phyloP scores from a whole-genome alignment of 2,113 vertebrate species.

The Heterochromis multidens region DNA sequence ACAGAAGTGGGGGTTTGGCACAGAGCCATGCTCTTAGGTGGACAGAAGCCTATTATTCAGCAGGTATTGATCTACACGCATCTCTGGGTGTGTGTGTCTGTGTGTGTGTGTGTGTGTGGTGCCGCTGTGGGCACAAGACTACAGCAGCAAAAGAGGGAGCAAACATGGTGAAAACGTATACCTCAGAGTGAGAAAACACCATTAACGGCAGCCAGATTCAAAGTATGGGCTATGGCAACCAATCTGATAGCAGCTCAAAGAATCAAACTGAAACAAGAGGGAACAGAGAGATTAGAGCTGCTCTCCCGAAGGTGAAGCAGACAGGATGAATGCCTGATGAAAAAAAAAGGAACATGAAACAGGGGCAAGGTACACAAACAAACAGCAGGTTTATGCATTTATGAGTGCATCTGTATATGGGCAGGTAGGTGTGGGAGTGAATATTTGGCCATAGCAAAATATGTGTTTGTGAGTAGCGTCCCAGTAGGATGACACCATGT shows the following conservation, averaged over 20 bases:
- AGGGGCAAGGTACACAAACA: background rate
- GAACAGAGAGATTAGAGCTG: conserved; percentile 34
- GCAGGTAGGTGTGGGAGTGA: background rate
- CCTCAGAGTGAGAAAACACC: background rate
- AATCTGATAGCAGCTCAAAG: conserved; percentile 31
- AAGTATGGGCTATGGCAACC: conserved; percentile 4
- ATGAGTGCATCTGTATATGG: background rate
- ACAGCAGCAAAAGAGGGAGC: background rate
- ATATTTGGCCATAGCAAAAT: background rate
- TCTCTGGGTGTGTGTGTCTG: background rate
- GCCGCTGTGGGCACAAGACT: background rate
- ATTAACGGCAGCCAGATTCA: background rate
- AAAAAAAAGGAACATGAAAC: background rate
- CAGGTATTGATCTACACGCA: background rate
- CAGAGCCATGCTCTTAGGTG: background rate
- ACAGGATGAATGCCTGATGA: background rate
- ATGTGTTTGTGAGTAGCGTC: background rate
- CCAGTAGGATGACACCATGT: background rate
- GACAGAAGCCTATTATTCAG: background rate
- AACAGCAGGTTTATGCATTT: background rate
- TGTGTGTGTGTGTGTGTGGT: background rate
- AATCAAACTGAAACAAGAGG: conserved; percentile 11
- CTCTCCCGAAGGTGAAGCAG: background rate
- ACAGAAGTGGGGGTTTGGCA: background rate
- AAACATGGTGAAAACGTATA: background rate